These are phyloP conservation scores for Chlorops oryzae DNA, from an alignment of 1,140 invertebrate species.

Conservation along the genomic window DNA sequence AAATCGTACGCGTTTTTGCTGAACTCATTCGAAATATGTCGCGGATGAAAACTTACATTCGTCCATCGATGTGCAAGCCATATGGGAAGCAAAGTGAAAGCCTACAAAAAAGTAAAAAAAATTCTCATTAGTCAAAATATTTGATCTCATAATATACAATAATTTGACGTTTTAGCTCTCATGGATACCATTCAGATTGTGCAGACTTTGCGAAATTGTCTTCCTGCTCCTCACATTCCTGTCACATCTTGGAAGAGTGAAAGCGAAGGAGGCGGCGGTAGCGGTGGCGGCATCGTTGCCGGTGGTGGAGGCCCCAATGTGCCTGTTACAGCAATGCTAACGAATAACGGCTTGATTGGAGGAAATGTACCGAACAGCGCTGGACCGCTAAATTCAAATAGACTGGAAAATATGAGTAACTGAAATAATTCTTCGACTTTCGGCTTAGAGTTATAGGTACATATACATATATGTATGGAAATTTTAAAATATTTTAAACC, in stretches of 20 bases:
- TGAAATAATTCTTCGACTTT: too few relatives aligned
- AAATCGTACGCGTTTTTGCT: conserved; percentile 72
- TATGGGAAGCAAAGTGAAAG: conserved; percentile 83
- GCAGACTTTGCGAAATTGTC: conserved; percentile 71
- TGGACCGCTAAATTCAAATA: conserved; percentile 5
- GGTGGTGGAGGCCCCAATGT: conserved; percentile 20
- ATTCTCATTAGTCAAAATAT: conserved; percentile 1
- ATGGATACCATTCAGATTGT: conserved; percentile 80
- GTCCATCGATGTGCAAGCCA: conserved; percentile 80
- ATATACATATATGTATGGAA: too few relatives aligned
- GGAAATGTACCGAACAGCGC: conserved; percentile 7
- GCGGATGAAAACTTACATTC: conserved; percentile 75
- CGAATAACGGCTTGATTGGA: background rate
- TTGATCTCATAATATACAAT: background rate
- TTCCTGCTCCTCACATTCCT: conserved; percentile 77
- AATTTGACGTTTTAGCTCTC: conserved; percentile 54
- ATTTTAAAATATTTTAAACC: too few relatives aligned
- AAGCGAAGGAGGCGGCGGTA: conserved; percentile 30
- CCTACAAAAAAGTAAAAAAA: conserved; percentile 71
- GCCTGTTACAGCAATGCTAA: background rate
- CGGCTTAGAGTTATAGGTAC: too few relatives aligned
- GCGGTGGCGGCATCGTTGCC: conserved; percentile 12
- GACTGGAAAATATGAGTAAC: conserved; percentile 17
- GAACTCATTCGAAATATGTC: conserved; percentile 81
- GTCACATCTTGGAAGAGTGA: conserved; percentile 84